Conservation (phyloP, 2,888 invertebrate species). For the Lutraria lutraria region DNA sequence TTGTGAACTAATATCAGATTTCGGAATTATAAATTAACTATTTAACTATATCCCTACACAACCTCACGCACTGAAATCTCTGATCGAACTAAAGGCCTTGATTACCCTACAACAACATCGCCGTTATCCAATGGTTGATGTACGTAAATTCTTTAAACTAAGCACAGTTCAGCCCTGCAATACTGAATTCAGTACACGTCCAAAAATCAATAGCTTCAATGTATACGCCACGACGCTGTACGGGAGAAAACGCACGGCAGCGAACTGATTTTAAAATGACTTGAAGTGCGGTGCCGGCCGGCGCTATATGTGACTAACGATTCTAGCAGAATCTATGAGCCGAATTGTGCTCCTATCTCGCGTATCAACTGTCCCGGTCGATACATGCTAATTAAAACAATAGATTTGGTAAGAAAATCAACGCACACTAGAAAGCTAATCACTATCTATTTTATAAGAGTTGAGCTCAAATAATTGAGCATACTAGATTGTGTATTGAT, state of each 20-base stretch:
- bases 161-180: conserved; percentile 33
- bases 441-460: neutral
- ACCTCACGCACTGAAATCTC: conserved; percentile 46
- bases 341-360: neutral
- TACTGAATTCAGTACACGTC: conserved; percentile 49
- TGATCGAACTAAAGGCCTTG: conserved; percentile 56
- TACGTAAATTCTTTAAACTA: conserved; percentile 49
- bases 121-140: conserved; percentile 29
- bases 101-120: conserved; percentile 65
- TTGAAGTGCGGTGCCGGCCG: conserved; percentile 5
- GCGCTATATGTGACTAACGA: conserved; percentile 32
- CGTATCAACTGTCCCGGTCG: conserved; percentile 45
- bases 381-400: conserved; percentile 66
- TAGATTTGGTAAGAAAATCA: conserved; percentile 45
- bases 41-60: neutral
- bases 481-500: conserved; percentile 32
- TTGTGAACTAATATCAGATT: neutral
- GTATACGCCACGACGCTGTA: conserved; percentile 14
- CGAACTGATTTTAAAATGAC: conserved; percentile 20
- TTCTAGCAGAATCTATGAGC: conserved; percentile 42
- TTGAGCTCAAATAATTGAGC: conserved; percentile 17
- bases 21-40: conserved; percentile 9
- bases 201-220: conserved; percentile 59
- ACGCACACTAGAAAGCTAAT: conserved; percentile 6
- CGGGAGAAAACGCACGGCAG: conserved; percentile 19